A percentile compares a stretch with the other conserved stretches of the same genome.
Evolutionary conservation across 2,113 vertebrate genomes (phyloP).

Genomic region (Irena cyanogastra): DNA sequence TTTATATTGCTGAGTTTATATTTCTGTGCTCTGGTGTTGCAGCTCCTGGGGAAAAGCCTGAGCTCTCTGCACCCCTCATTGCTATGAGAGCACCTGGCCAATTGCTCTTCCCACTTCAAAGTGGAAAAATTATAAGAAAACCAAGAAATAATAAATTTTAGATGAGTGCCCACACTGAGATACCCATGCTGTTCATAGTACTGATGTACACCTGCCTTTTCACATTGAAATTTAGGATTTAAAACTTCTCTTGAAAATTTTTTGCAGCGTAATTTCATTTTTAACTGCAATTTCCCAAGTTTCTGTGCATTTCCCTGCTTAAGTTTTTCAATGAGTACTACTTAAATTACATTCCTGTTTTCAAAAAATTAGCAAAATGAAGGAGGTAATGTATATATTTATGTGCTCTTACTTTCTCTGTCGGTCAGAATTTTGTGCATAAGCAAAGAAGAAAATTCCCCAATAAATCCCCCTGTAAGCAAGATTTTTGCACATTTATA

Average conservation of each 20-base stretch:
- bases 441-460: neutral
- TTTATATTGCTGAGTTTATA: neutral
- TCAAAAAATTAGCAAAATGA: neutral
- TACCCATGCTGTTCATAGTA: neutral
- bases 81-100: neutral
- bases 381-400: neutral
- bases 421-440: neutral
- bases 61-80: neutral
- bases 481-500: neutral
- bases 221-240: neutral
- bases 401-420: neutral
- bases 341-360: neutral
- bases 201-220: neutral
- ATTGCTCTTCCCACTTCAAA: neutral
- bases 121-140: neutral
- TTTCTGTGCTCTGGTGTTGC: neutral
- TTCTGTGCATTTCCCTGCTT: neutral
- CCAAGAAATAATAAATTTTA: neutral
- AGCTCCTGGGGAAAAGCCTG: neutral
- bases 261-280: neutral
- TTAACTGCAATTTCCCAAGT: neutral
- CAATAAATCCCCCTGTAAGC: neutral
- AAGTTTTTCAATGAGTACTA: neutral
- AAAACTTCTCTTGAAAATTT: neutral
- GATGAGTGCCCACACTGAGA: rapidly evolving